Conservation (phyloP, 37 sponge, comb jelly and placozoan species). For the Corticium candelabrum region DNA sequence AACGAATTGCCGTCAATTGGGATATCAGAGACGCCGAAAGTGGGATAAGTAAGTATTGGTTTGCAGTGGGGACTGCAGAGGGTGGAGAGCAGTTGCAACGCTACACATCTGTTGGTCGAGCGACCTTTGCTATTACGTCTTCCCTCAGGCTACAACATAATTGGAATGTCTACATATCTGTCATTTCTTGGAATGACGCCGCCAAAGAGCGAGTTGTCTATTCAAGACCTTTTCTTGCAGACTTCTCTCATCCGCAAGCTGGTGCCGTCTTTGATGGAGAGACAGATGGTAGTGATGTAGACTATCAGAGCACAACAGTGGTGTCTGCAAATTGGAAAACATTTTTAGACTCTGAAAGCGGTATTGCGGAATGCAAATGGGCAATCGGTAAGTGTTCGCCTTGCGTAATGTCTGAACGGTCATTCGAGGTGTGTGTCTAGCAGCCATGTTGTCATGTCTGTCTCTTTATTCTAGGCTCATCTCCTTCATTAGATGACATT, state of each 20-base stretch:
- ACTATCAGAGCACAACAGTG: constrained; percentile 21
- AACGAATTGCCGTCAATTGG: neutral
- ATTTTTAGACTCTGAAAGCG: constrained; percentile 44
- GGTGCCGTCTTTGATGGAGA: constrained; percentile 20
- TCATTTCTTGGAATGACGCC: constrained; percentile 46
- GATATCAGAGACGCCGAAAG: constrained; percentile 33
- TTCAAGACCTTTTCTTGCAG: constrained; percentile 27
- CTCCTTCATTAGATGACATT: no score
- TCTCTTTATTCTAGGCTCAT: no score
- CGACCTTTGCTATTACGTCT: neutral
- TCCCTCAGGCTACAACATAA: constrained; percentile 11
- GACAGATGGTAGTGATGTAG: constrained; percentile 24
- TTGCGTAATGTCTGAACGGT: neutral
- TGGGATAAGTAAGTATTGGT: constrained; percentile 38
- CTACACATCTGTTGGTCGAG: constrained; percentile 31
- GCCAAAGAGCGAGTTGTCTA: constrained; percentile 27
- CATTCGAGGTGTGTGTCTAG: neutral
- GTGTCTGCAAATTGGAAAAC: constrained; percentile 31
- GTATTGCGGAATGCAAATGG: constrained; percentile 32
- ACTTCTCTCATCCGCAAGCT: constrained; percentile 43
- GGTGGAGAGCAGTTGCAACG: constrained; percentile 48
- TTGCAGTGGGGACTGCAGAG: constrained; percentile 50
- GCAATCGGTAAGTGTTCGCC: constrained; percentile 40
- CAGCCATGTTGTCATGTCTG: no score
- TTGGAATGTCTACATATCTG: constrained; percentile 15